Conservation (phyloP, 1,140 invertebrate species). For the Reticulitermes speratus region DNA sequence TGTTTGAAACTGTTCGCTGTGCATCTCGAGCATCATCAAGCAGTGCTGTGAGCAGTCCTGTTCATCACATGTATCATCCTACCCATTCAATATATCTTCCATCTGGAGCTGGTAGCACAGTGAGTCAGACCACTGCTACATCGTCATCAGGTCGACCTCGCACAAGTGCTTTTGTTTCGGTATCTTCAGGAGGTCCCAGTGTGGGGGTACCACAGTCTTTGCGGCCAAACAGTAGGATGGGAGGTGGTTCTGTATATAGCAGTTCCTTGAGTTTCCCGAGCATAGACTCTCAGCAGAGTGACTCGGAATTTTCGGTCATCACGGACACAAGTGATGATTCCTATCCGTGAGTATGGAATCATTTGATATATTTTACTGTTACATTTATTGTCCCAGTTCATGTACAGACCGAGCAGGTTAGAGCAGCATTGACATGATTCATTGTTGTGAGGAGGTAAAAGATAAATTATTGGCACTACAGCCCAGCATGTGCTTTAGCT, state of each 20-base stretch:
- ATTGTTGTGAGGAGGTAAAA: too few relatives aligned
- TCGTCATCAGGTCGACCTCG: conserved; percentile 27
- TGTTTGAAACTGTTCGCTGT: conserved; percentile 80
- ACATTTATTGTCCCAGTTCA: neutral
- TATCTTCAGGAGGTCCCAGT: conserved; percentile 15
- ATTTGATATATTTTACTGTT: neutral
- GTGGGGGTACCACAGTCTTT: neutral
- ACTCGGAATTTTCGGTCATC: conserved; percentile 53
- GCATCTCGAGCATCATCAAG: conserved; percentile 57
- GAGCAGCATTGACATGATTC: too few relatives aligned
- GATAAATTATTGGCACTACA: too few relatives aligned
- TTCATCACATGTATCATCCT: conserved; percentile 28
- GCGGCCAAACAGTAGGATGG: neutral
- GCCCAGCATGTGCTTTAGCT: too few relatives aligned
- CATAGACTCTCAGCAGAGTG: conserved; percentile 56
- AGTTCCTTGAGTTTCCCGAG: conserved; percentile 52
- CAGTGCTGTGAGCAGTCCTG: conserved; percentile 31
- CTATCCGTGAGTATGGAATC: conserved; percentile 60
- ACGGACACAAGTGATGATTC: conserved; percentile 60
- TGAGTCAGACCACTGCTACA: neutral
- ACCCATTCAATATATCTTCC: neutral
- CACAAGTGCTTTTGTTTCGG: conserved; percentile 24
- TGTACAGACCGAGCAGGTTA: too few relatives aligned
- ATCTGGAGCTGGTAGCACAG: neutral
- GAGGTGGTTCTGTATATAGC: conserved; percentile 36